These are phyloP conservation scores for Ailuropoda melanoleuca DNA, from an alignment of 2,113 vertebrate genomes.

Conservation along the genomic window DNA sequence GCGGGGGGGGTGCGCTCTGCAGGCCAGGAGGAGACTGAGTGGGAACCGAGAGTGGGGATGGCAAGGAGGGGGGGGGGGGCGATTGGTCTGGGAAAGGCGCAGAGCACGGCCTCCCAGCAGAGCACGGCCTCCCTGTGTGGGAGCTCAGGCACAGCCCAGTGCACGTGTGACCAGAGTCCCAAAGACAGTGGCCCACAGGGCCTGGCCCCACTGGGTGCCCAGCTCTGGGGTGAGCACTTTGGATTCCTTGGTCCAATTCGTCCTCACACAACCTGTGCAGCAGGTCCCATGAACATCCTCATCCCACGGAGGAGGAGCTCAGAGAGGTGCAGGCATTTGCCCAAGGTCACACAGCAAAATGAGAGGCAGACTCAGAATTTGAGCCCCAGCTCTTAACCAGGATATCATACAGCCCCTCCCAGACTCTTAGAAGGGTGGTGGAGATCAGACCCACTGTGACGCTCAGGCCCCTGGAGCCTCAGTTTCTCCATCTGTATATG, in stretches of 20 bases:
- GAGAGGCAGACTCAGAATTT: background rate
- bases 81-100: background rate
- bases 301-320: background rate
- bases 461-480: rapidly evolving
- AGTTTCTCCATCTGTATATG: background rate
- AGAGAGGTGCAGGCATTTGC: background rate
- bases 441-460: rapidly evolving
- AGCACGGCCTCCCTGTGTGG: background rate
- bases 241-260: background rate
- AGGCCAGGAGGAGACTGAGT: background rate
- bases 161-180: background rate
- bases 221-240: background rate
- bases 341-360: background rate
- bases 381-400: background rate
- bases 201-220: background rate
- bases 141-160: background rate
- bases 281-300: background rate
- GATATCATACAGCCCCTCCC: background rate
- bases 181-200: background rate
- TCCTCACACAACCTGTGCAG: background rate
- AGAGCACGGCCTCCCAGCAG: background rate
- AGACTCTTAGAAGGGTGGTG: background rate
- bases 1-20: background rate
- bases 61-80: no score
- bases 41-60: background rate